Evolutionary conservation across 53 echinoderm and acorn worm species (phyloP).

Genomic region (Arbacia lixula): DNA sequence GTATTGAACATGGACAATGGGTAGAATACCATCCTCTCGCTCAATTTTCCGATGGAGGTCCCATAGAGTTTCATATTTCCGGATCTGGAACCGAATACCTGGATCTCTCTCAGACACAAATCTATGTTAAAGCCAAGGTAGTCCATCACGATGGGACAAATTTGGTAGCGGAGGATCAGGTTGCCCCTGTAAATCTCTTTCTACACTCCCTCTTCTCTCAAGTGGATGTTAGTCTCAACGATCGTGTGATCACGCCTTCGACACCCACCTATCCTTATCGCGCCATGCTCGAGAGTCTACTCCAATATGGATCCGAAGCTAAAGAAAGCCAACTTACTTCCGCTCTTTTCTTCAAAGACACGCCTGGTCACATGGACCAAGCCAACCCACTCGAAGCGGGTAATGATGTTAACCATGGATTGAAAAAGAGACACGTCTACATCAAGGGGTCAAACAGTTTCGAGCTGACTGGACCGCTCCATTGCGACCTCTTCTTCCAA

Average conservation of each 20-base stretch:
- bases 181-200: conserved; percentile 70
- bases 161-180: conserved; percentile 34
- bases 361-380: conserved; percentile 61
- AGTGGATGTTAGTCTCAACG: conserved; percentile 72
- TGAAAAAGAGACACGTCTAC: conserved; percentile 57
- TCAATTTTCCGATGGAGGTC: conserved; percentile 43
- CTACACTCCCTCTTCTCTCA: conserved; percentile 69
- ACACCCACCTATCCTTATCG: conserved; percentile 70
- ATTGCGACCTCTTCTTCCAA: conserved; percentile 75
- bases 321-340: conserved; percentile 57
- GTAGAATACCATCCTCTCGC: conserved; percentile 71
- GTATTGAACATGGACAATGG: conserved; percentile 62
- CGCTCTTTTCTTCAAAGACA: conserved; percentile 66
- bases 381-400: conserved; percentile 18
- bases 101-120: conserved; percentile 59
- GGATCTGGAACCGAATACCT: conserved; percentile 58
- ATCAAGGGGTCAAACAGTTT: conserved; percentile 53
- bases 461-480: conserved; percentile 61
- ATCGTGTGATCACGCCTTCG: conserved; percentile 58
- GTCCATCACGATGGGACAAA: conserved; percentile 51
- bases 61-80: conserved; percentile 58
- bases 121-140: conserved; percentile 62
- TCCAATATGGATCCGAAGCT: conserved; percentile 63
- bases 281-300: conserved; percentile 63
- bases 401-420: conserved; percentile 29